Base-by-base conservation (phyloP, 2,797 vertebrate genomes). In the Rhincodon typus region DNA sequence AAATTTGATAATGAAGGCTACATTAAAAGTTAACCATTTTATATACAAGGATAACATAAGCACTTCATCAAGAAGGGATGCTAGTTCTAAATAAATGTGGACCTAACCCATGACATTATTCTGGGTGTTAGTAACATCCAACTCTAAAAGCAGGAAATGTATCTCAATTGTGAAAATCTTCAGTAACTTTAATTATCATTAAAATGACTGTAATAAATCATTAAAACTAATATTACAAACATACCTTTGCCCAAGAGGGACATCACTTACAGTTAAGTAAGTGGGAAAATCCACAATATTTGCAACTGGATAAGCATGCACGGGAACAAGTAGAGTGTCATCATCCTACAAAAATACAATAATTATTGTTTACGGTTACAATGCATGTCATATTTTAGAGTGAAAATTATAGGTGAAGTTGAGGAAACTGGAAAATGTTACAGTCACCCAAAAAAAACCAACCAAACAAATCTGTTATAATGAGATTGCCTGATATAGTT, bases 301-400 rank as follows among this genome's bases (percentile, higher is more conserved):
- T 96, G 98, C 97, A 96, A 98, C 96, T 94, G 99, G 98, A 97
- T 99, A 99, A 96, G 98, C 99, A 96, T 99, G 98, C 96, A 99
- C 96, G 96, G 98, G 98, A 97, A 99, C 93, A 46, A 98, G 96
- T 96, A 99, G 97, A 87, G 98, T 99, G 74, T 99, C 98, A 30
- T 98, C 98, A 96, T 96, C 97, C 98, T 98, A 86, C 62, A 91
- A 53, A 95, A 1, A 0, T 0, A 6, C 7, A 74, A 74, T 96
- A 96, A 95, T 95, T 53, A 57, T 21, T 34, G 86, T 57, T 88
- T 88, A 53, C 19, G 46, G 30, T 57, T 57, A 53, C 25, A 88
- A 2, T 30, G 50, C 17, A 88, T 57, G 13, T 57, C 30, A 88
- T 27, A 53, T 30, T 13, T 88, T 17, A 30, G 38, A 4, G 69